Percentiles rank a stretch among this genome's conserved stretches.
These are phyloP conservation scores for Trogon surrucura DNA, from an alignment of 2,113 vertebrate genomes.

Conservation along the genomic window DNA sequence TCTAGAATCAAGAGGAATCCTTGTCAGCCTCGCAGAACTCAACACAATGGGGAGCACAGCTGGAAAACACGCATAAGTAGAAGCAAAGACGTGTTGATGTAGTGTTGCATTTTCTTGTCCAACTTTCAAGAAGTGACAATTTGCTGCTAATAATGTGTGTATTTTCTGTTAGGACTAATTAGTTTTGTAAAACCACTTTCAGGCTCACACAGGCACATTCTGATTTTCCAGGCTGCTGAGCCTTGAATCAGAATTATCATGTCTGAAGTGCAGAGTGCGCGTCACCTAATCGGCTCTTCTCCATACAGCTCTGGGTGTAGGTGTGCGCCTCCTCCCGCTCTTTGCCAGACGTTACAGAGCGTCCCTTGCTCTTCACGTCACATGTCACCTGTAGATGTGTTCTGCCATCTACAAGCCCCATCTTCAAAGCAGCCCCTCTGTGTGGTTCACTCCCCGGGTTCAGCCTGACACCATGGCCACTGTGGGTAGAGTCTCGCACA, in stretches of 20 bases:
- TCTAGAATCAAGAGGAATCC: not conserved
- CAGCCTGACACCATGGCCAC: not conserved
- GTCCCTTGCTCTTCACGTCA: not conserved
- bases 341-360: not conserved
- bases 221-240: not conserved
- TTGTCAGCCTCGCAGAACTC: not conserved
- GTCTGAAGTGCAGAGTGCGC: fast-evolving
- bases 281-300: not conserved
- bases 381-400: not conserved
- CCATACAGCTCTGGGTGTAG: not conserved
- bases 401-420: not conserved
- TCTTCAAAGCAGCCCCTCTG: not conserved
- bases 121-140: not conserved
- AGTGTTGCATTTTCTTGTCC: not conserved
- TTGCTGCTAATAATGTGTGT: not conserved
- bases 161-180: not conserved
- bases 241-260: not conserved
- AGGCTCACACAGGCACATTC: not conserved
- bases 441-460: not conserved
- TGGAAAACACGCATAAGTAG: not conserved
- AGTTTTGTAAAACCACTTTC: not conserved
- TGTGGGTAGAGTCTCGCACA: not conserved
- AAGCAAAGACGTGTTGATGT: not conserved
- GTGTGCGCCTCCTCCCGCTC: not conserved
- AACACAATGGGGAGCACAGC: not conserved